Evolutionary conservation across 2,797 vertebrate genomes (phyloP).

Genomic region (Poecilia picta): DNA sequence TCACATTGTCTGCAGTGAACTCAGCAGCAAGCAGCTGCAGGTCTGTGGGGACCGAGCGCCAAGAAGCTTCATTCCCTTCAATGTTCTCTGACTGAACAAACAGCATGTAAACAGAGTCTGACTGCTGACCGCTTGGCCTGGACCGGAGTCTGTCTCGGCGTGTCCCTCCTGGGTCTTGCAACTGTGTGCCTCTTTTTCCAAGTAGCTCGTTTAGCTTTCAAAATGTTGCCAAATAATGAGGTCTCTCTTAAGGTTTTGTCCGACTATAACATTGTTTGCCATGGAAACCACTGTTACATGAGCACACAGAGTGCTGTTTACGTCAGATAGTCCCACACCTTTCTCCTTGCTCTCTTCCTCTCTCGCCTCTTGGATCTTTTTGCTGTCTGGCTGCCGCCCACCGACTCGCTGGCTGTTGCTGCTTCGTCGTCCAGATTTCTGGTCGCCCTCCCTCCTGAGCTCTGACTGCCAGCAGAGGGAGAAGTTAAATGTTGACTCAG

Average conservation of each 20-base stretch:
- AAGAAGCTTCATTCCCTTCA: neutral
- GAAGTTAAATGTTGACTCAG: constrained; percentile 37
- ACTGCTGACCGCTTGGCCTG: neutral
- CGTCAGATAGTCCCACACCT: constrained; percentile 5
- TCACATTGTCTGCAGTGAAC: constrained; percentile 1
- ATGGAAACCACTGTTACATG: constrained; percentile 39
- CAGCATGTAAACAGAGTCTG: constrained; percentile 16
- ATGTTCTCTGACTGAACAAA: constrained; percentile 10
- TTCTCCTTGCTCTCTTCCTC: constrained; percentile 3
- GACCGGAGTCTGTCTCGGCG: neutral
- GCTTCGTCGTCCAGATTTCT: constrained; percentile 43
- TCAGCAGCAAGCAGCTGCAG: neutral
- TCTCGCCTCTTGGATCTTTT: constrained; percentile 11
- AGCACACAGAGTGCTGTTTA: neutral
- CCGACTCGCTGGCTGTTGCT: constrained; percentile 35
- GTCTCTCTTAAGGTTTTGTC: constrained; percentile 31
- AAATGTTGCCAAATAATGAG: constrained; percentile 47
- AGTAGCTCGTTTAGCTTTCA: constrained; percentile 26
- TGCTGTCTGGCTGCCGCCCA: constrained; percentile 25
- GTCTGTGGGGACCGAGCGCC: neutral
- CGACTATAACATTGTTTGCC: constrained; percentile 30
- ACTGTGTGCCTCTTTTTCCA: constrained; percentile 4
- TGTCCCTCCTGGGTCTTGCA: neutral
- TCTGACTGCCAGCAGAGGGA: constrained; percentile 43
- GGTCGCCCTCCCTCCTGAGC: constrained; percentile 45